Evolutionary conservation across 1,140 invertebrate genomes (phyloP).

Genomic region (Drosophila setifemur): DNA sequence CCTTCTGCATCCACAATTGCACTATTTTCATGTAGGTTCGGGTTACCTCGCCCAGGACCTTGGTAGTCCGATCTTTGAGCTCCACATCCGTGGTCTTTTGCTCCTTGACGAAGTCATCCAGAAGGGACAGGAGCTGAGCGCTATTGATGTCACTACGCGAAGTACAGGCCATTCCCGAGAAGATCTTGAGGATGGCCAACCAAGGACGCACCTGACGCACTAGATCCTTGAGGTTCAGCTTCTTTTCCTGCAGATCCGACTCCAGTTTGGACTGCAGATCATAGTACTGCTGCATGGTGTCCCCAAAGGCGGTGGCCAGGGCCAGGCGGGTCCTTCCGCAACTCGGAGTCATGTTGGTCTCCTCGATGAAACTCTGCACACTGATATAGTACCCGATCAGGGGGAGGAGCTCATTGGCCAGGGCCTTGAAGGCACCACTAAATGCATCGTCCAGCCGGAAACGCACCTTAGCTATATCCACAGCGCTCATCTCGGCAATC

Average conservation of each 20-base stretch:
- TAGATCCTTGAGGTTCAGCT: conserved; percentile 42
- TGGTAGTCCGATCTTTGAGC: conserved; percentile 1
- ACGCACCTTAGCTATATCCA: conserved; percentile 37
- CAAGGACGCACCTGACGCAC: conserved; percentile 54
- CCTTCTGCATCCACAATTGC: conserved; percentile 64
- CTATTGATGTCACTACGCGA: conserved; percentile 16
- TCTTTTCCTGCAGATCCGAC: conserved; percentile 24
- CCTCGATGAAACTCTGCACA: conserved; percentile 60
- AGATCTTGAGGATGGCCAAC: conserved; percentile 29
- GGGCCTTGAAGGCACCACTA: conserved; percentile 20
- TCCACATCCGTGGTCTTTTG: conserved; percentile 8
- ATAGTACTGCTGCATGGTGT: conserved; percentile 41
- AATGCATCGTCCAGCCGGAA: conserved; percentile 54
- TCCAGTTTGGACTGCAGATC: conserved; percentile 51
- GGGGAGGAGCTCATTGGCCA: conserved; percentile 46
- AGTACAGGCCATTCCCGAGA: conserved; percentile 13
- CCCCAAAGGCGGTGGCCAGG: conserved; percentile 24
- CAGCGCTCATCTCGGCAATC: conserved; percentile 10
- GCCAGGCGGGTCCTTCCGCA: conserved; percentile 15
- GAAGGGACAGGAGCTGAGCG: conserved; percentile 40
- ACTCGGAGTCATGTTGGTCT: conserved; percentile 27
- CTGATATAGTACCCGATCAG: conserved; percentile 52
- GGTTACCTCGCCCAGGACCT: conserved; percentile 15
- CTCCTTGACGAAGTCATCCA: conserved; percentile 25
- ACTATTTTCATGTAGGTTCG: conserved; percentile 66